Percentiles rank a stretch among this genome's conserved stretches.
These are phyloP conservation scores for Acanthosepion lycidas DNA, from an alignment of 2,888 invertebrate species.

Conservation along the genomic window DNA sequence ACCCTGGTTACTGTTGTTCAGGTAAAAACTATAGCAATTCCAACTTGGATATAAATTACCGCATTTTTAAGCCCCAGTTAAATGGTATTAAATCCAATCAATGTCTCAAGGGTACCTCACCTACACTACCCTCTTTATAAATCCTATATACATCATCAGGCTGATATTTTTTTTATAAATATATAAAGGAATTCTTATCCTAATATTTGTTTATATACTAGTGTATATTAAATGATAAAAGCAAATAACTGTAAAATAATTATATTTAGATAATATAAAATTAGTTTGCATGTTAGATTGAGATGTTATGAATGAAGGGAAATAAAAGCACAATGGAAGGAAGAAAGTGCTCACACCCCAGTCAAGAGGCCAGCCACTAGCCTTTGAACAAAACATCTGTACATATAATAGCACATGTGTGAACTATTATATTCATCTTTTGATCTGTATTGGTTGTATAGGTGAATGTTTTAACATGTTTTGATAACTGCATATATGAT, in stretches of 20 bases:
- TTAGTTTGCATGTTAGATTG: neutral
- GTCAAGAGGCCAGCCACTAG: conserved; percentile 16
- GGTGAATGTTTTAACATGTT: neutral
- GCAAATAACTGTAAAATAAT: neutral
- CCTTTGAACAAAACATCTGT: neutral
- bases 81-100: too few species aligned
- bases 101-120: too few species aligned
- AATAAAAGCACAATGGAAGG: neutral
- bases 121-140: too few species aligned
- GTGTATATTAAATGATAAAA: neutral
- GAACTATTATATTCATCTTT: too few species aligned
- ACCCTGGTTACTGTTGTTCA: too few species aligned
- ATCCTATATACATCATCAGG: too few species aligned
- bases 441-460: too few species aligned
- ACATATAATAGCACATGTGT: neutral
- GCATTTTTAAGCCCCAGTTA: too few species aligned
- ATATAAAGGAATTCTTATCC: neutral
- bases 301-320: neutral
- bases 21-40: too few species aligned
- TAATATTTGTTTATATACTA: neutral
- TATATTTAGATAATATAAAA: neutral
- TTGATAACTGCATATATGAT: neutral
- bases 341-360: neutral
- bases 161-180: neutral
- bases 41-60: too few species aligned